Percentiles rank a stretch among this genome's conserved stretches.
Conservation (phyloP, 2,797 vertebrate species). For the Crocodylus rhombifer region DNA sequence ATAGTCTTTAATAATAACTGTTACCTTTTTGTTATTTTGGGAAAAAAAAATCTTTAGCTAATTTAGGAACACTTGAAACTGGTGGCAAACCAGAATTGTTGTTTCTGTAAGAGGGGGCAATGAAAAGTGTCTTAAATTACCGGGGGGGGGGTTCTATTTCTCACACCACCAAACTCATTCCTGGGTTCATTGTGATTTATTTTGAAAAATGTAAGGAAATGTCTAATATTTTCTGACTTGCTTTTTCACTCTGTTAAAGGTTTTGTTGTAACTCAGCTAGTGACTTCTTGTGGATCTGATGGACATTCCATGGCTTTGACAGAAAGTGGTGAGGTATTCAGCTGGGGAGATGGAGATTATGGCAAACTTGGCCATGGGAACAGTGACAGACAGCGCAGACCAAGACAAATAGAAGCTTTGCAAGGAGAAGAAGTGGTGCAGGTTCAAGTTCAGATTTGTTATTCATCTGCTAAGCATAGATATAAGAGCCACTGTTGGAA, state of each 20-base stretch:
- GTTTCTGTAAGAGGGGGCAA: neutral
- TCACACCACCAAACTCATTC: neutral
- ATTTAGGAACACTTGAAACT: neutral
- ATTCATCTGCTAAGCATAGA: neutral
- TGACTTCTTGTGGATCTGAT: constrained; percentile 89
- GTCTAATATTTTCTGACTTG: neutral
- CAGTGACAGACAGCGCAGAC: constrained; percentile 87
- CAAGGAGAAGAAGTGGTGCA: constrained; percentile 89
- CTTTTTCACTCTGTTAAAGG: constrained; percentile 69
- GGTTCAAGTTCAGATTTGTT: constrained; percentile 64
- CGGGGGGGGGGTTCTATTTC: neutral
- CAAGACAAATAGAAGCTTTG: constrained; percentile 87
- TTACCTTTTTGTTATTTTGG: neutral
- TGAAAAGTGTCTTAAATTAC: neutral
- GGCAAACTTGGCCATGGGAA: constrained; percentile 89
- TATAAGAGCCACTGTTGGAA: neutral
- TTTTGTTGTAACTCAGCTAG: constrained; percentile 88
- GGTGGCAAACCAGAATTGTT: neutral
- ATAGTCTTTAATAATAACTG: neutral
- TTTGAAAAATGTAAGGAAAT: neutral
- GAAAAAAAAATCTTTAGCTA: neutral
- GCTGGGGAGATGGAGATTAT: constrained; percentile 90
- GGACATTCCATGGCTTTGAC: constrained; percentile 89
- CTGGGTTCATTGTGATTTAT: neutral
- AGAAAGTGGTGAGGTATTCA: constrained; percentile 89